These are phyloP conservation scores for Drosophila ogumai DNA, from an alignment of 1,140 invertebrate species.

Conservation along the genomic window DNA sequence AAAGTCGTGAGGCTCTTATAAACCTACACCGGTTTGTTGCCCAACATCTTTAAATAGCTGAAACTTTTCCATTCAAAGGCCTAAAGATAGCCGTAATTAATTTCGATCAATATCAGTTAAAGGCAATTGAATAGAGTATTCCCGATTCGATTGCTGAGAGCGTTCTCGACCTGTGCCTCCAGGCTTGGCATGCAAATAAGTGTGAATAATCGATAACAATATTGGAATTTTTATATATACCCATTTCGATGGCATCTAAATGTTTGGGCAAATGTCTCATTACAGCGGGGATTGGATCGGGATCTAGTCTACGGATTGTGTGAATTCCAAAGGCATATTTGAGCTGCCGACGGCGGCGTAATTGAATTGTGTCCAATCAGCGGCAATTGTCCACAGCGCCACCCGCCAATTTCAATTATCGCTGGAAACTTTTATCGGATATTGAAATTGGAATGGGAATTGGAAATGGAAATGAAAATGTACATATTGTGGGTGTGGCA, in stretches of 20 bases:
- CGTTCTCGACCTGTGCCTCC: conserved; percentile 1
- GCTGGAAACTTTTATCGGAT: conserved; percentile 56
- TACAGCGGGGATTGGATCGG: conserved; percentile 36
- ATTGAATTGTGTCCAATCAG: conserved; percentile 59
- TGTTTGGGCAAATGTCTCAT: conserved; percentile 47
- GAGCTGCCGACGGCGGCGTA: conserved; percentile 33
- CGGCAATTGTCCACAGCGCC: conserved; percentile 31
- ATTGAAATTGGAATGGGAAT: conserved; percentile 3
- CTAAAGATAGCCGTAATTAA: conserved; percentile 39
- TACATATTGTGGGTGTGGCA: conserved; percentile 22
- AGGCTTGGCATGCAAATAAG: conserved; percentile 37
- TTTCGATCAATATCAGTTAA: conserved; percentile 39
- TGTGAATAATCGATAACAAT: conserved; percentile 32
- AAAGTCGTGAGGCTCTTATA: conserved; percentile 20
- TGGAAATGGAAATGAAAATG: conserved; percentile 11
- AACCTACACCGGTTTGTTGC: conserved; percentile 1
- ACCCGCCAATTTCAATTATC: conserved; percentile 49
- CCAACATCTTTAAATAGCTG: conserved; percentile 25
- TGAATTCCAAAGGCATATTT: conserved; percentile 50
- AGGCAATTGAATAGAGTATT: conserved; percentile 42
- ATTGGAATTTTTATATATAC: conserved; percentile 25
- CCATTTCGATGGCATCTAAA: conserved; percentile 35
- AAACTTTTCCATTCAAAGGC: conserved; percentile 33
- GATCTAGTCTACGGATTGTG: conserved; percentile 20
- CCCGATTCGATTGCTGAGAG: conserved; percentile 10